Evolutionary conservation across 2,888 invertebrate genomes (phyloP), one percentile per base, ranked within the genome.

Genomic region (Odontothrips loti): DNA sequence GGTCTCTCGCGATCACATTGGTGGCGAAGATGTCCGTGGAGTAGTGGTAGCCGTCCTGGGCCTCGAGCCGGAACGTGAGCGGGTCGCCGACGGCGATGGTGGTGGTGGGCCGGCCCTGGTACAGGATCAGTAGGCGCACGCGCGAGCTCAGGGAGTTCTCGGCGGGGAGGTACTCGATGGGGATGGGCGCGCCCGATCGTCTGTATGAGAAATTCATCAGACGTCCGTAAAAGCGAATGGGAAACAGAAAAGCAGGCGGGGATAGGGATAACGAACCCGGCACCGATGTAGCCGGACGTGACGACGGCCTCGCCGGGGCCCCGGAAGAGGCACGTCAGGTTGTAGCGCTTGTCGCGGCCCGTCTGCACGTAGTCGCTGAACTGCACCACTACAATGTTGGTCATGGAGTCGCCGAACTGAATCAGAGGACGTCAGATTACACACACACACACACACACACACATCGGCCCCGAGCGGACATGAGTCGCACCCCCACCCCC

Each of bases 51-150:
- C 96, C 96, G 85, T 96, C 95, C 87, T 96, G 94, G 0, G 96
- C 93, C 88, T 96, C 96, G 80, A 97, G 87, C 83, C 95, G 91
- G 89, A 97, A 96, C 12, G 96, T 96, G 12, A 97, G 87, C 0
- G 96, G 96, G 88, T 97, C 96, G 0, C 96, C 96, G 3, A 97
- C 96, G 11, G 96, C 96, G 79, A 97, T 96, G 1, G 96, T 96
- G 0, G 96, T 96, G 0, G 96, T 97, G 0, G 96, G 96, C 84
- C 96, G 89, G 79, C 96, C 96, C 88, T 96, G 95, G 86, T 96
- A 97, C 79, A 96, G 87, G 84, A 97, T 96, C 89, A 93, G 89
- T 83, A 96, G 87, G 27, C 96, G 92, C 1, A 96, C 95, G 86
- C 95, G 94, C 0, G 96, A 96, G 86, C 96, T 96, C 63, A 97